Conservation (phyloP, 1,140 invertebrate species). For the Archivesica marissinica region DNA sequence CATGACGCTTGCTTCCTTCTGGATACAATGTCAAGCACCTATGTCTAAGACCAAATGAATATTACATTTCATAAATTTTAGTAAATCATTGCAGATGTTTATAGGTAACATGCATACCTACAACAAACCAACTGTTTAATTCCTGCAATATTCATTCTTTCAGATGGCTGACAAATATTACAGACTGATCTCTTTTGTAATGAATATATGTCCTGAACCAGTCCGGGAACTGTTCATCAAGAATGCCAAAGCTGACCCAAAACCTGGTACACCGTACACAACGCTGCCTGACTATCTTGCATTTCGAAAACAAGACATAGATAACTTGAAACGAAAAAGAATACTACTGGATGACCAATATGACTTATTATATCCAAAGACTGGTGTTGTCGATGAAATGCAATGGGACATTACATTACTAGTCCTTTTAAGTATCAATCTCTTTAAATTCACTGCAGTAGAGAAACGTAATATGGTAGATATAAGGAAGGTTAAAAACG, state of each 20-base stretch:
- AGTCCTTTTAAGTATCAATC: no score
- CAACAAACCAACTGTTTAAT: no score
- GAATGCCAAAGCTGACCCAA: neutral
- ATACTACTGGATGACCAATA: neutral
- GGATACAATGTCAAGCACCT: no score
- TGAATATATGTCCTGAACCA: neutral
- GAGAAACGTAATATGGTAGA: no score
- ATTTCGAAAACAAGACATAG: neutral
- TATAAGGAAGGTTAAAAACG: no score
- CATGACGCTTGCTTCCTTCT: no score
- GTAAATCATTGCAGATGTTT: no score
- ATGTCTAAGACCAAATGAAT: no score
- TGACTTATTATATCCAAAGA: neutral
- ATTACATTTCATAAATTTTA: no score
- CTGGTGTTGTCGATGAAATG: neutral
- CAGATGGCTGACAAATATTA: conserved; percentile 7
- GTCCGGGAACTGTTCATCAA: neutral
- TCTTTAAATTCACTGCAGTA: no score
- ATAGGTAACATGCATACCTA: no score
- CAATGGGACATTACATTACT: neutral
- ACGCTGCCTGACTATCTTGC: neutral
- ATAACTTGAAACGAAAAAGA: neutral
- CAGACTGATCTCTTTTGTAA: neutral
- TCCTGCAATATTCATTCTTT: no score
- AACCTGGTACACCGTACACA: neutral